Percentiles rank a stretch among this genome's conserved stretches.
phyloP scores from a whole-genome alignment of 2,888 invertebrate species.

The Idaea straminata region DNA sequence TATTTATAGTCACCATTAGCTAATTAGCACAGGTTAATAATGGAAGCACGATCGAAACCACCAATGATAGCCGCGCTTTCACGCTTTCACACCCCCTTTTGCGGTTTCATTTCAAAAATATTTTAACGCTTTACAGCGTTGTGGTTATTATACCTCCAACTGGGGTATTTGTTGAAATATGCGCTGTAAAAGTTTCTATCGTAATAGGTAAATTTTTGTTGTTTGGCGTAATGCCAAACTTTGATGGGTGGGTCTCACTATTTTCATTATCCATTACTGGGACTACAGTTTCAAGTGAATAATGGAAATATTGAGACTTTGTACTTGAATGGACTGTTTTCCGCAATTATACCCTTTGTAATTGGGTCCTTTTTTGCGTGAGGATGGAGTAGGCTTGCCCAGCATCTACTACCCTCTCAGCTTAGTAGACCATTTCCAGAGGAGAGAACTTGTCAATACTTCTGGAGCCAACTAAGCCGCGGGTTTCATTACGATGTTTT shows the following conservation, averaged over 20 bases:
- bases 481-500: too few species aligned
- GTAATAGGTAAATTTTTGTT: neutral
- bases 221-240: neutral
- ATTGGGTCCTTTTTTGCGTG: too few species aligned
- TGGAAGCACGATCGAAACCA: neutral
- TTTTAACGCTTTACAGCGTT: neutral
- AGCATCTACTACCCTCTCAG: too few species aligned
- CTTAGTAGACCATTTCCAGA: too few species aligned
- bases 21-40: conserved; percentile 1
- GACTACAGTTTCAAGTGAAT: too few species aligned
- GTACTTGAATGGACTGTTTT: too few species aligned
- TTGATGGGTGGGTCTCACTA: neutral
- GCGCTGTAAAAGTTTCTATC: neutral
- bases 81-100: neutral
- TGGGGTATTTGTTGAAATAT: neutral
- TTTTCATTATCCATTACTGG: too few species aligned
- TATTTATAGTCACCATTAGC: neutral
- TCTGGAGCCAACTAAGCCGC: too few species aligned
- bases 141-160: neutral
- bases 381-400: too few species aligned
- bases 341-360: too few species aligned
- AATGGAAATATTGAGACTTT: too few species aligned
- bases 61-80: neutral
- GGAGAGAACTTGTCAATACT: too few species aligned
- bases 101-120: neutral